Evolutionary conservation across 2,797 vertebrate genomes (phyloP), one percentile per base, ranked within the genome.

Genomic region (Enteromius afrohamiltoni): DNA sequence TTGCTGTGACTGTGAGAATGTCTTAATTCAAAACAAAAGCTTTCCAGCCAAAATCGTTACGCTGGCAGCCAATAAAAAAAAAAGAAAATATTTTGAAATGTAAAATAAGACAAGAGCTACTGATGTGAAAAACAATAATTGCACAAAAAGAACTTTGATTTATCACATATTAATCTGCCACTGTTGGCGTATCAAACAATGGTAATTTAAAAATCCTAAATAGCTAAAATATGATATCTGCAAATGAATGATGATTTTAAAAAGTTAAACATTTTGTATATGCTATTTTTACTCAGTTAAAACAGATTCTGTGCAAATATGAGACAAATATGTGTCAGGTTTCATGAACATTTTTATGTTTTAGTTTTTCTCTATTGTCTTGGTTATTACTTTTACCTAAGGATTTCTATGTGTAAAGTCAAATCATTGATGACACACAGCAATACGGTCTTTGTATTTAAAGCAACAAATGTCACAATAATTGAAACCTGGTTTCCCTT

Each of bases 391-490:
- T 14, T 70, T 58, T 29, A 82, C 21, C 16, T 14, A 23, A 81
- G 9, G 1, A 53, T 53, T 53, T 53, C 31, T 19, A 29, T 13
- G 26, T 51, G 68, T 64, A 64, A 16, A 62, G 69, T 73, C 13
- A 73, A 34, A 71, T 55, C 19, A 23, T n/a, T 79, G 13, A 65
- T 76, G 14, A 58, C 65, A 81, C 53, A 76, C 51, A 55, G 14
- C n/a, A 4, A 49, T 64, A 49, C 17, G 70, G 42, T 19, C 37
- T 78, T 79, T 83, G 68, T 62, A 70, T 83, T 69, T 82, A 65
- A 83, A 81, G 58, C 74, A 71, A 71, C 19, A 81, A 77, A 80
- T 81, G 77, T 75, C 53, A 68, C 49, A 84, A 78, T 42, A 77
- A 64, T 53, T 84, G 69, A 85, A 84, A 64, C 37, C 65, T 60